Percentiles rank a stretch among this genome's conserved stretches.
Conservation (phyloP, 2,113 vertebrate genomes). For the Pluvianellus socialis region DNA sequence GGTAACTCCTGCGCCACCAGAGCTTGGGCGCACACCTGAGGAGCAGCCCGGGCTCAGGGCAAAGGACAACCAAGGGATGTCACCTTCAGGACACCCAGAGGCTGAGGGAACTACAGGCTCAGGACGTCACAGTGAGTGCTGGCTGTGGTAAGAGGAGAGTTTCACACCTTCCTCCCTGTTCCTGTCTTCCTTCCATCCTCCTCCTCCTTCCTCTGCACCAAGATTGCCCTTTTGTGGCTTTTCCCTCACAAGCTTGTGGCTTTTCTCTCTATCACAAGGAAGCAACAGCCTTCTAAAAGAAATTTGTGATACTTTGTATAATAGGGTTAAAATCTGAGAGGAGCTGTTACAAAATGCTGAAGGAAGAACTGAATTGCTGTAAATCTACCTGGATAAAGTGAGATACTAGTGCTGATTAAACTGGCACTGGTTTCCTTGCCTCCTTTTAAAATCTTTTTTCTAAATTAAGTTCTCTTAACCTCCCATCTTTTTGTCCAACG, state of each 20-base stretch:
- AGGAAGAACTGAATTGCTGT: neutral
- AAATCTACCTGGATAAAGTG: neutral
- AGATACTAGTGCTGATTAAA: neutral
- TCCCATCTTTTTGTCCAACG: neutral
- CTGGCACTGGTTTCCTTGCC: neutral
- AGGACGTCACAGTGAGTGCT: neutral
- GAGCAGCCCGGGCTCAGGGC: neutral
- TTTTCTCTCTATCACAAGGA: neutral
- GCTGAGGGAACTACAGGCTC: neutral
- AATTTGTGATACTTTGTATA: neutral
- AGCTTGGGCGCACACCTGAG: neutral
- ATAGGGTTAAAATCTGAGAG: neutral
- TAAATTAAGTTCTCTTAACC: neutral
- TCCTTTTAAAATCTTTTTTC: neutral
- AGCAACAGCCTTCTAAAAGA: neutral
- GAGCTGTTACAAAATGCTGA: neutral
- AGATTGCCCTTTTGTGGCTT: neutral
- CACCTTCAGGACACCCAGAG: neutral
- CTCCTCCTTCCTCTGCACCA: neutral
- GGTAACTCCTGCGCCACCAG: neutral
- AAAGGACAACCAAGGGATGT: neutral
- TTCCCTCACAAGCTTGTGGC: neutral
- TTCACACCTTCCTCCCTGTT: neutral
- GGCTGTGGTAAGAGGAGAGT: neutral
- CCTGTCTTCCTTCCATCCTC: neutral